Base-by-base conservation (phyloP, 2,113 vertebrate species). In the Cyanoramphus novaezelandiae region DNA sequence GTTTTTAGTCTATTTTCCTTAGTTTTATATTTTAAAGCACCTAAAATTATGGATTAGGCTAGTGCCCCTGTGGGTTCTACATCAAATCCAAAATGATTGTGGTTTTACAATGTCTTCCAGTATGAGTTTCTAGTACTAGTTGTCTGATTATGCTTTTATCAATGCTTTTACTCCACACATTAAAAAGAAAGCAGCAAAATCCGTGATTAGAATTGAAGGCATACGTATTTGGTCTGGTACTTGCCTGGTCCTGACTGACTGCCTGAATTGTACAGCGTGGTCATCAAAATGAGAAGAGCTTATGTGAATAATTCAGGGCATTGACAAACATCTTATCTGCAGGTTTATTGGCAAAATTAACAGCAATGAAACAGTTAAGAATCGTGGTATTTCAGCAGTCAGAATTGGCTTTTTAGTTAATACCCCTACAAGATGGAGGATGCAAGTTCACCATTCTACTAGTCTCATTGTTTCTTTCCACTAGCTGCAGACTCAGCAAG, bases 401-500 rank as follows among this genome's bases (percentile, higher is more conserved):
- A 62, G 49, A 92, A 94, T 5, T 63, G 65, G 49, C 23, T 89
- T 95, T 96, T 83, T 44, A 70, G 27, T 92, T 94, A 93, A 62
- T 43, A 75, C 31, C 18, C 53, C 35, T 47, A 1, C 89, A 87
- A 92, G 88, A 92, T 24, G 39, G 46, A 85, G 77, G 41, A 33
- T 77, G 19, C 64, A 92, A 86, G 59, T 94, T 95, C 81, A 63
- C 81, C 33, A 6, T 88, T 84, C 49, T 91, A 67, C 41, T 88
- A 41, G 39, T 82, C 76, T 79, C 50, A 89, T 88, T 95, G 88
- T 96, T 94, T 94, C 67, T 84, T 91, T 77, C 55, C 39, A 47
- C 50, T 91, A 82, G 39, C 80, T 95, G 80, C 95, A 81, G 90
- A 94, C 72, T 93, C 91, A 92, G 92, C 88, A 91, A 93, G 91